Base-by-base conservation (phyloP, 2,888 invertebrate species). In the Epistrophe grossulariae region DNA sequence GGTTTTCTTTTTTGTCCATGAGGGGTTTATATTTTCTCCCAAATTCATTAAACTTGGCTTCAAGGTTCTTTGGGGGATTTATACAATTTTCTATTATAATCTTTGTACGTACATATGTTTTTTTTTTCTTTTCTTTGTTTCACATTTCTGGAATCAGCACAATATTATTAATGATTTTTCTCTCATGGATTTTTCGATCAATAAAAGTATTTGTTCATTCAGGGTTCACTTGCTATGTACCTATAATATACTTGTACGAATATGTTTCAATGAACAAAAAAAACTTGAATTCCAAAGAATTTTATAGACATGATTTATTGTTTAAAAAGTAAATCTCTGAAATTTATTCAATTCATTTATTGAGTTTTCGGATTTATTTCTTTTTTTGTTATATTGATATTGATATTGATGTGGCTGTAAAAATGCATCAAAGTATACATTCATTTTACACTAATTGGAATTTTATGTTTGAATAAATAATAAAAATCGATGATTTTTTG, bases 101-200 rank as follows among this genome's bases (percentile, higher is more conserved):
- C 8, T 24, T 19, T 35, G 8, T 35, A 8, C 0, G 0, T 6
- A 2, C 17, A 9, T 24, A 17, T 59, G 10, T 9, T 59, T 38
- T n/a, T 59, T 10, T 35, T 31, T 28, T 7, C 55, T 28, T 4
- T 57, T 31, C 31, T 57, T 57, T 57, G 55, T 31, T 57, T 57
- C 31, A 57, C 28, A 17, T 59, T 59, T 38, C 59, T 59, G 35
- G 19, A 62, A 40, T 0, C 38, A 40, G 40, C 19, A 62, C 60
- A 62, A 24, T 24, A 24, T 43, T 62, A 62, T 62, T 62, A 40
- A 62, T 62, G 60, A 62, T 62, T 62, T 62, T 62, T 40, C 15
- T 62, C 24, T 24, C 40, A 40, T 59, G 17, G 35, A 59, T 59
- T 38, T 57, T 35, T 35, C 6, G 11, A 59, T 59, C 35, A 59